Conservation (phyloP, 2,888 invertebrate species). For the Cheilosia impressa region DNA sequence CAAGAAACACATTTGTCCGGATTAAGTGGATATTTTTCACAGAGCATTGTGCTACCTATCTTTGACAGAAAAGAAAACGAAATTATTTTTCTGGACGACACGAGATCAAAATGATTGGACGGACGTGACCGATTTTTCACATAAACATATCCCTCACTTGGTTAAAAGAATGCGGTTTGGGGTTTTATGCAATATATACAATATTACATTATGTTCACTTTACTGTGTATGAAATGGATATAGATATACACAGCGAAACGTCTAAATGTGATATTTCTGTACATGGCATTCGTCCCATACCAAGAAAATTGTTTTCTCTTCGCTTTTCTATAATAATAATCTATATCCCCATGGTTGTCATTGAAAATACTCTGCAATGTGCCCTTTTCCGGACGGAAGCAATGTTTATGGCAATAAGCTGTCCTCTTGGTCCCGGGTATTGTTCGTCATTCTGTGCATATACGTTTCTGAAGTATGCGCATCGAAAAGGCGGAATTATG, state of each 20-base stretch:
- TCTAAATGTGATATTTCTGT: conserved; percentile 49
- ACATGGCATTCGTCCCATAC: conserved; percentile 29
- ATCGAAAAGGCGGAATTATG: conserved; percentile 24
- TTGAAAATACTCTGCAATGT: conserved; percentile 14
- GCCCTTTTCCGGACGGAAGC: conserved; percentile 34
- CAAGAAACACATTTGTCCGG: conserved; percentile 22
- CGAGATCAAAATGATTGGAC: conserved; percentile 47
- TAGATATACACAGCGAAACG: neutral
- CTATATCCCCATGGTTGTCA: conserved; percentile 30
- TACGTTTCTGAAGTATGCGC: conserved; percentile 10
- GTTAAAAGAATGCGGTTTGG: conserved; percentile 6
- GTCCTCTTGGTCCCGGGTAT: conserved; percentile 20
- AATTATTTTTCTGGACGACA: conserved; percentile 19
- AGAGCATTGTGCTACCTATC: conserved; percentile 9
- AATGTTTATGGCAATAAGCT: conserved; percentile 35
- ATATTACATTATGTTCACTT: neutral
- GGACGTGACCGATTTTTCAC: conserved; percentile 56
- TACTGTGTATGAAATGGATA: neutral
- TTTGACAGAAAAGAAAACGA: conserved; percentile 28
- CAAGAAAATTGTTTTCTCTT: conserved; percentile 42
- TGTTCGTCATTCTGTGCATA: conserved; percentile 2
- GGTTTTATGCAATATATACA: neutral
- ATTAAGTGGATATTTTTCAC: conserved; percentile 34
- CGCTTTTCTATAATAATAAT: conserved; percentile 22
- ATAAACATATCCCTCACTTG: conserved; percentile 14